Evolutionary conservation across 2,888 invertebrate genomes (phyloP), one percentile per base, ranked within the genome.

Genomic region (Drosophila kuntzei): DNA sequence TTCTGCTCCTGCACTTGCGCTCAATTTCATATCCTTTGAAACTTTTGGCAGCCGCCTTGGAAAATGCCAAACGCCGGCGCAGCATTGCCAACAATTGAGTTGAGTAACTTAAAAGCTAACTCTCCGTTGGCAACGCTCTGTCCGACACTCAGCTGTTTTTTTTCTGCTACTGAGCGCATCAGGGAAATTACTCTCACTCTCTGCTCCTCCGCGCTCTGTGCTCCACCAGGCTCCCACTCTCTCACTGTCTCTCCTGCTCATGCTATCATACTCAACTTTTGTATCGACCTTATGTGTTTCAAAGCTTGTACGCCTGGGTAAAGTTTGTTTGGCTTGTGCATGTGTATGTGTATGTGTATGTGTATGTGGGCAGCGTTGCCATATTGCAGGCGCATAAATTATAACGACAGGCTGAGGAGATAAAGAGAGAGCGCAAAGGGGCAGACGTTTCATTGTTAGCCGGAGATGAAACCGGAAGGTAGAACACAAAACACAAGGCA

Each of bases 391-490:
- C 77, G 85, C 82, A 82, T 82, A 82, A 82, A 82, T 82, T 85
- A 82, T 82, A 82, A 65, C 77, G 85, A 71, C 77, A 77, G 74
- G 44, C 75, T 39, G 53, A 20, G 65, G 61, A 65, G 36, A 44
- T 37, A 32, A 44, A 41, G 44, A 57, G 54, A 62, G 68, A 64
- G 63, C 41, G 57, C 62, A 58, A 61, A 64, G 71, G 65, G 74
- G 50, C 69, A 61, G 63, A 54, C 47, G 66, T 55, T 73, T 63
- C 70, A 79, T 87, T 86, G 81, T 79, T 75, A 76, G 85, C 85
- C 85, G 87, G 87, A 85, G 85, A 85, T 85, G 85, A 85, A 87
- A 78, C 85, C 87, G 85, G 85, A 85, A 85, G 78, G 82, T 82
- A 71, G 63, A 74, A 63, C 67, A 72, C 79, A 69, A 66, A 68